Evolutionary conservation across 1,140 invertebrate species (phyloP), one percentile per base, ranked within the genome.

Genomic region (Lordiphosa mommai): DNA sequence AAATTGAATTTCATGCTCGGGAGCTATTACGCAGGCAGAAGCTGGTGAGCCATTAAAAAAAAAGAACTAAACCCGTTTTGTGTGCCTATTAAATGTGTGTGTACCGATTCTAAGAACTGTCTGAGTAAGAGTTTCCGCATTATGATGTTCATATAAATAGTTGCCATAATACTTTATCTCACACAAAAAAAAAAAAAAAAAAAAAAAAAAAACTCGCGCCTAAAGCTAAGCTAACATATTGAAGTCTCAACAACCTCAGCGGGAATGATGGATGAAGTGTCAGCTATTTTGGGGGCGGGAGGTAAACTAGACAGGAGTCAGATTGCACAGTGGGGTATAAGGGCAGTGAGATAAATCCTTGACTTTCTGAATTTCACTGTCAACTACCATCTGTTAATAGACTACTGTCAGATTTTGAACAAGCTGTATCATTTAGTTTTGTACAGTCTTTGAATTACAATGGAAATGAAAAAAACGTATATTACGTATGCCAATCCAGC

Each of bases 31-130:
- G 71, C 59, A 20, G 67, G 57, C 67, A 61, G 59, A 61, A 49
- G 52, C 43, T 13, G 10, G 10, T 43, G 8, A 5, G 4, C 13
- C 16, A 30, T 13, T 12, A n/a, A 34, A 20, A 10, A 43, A 29
- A 40, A 51, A 64, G 49, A 47, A 27, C 10, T 13, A 23, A 27
- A 27, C 27, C 13, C 33, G 27, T 30, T 48, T 50, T 59, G 16
- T 47, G 56, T 74, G 52, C 27, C 68, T 52, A 79, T 77, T 72
- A 77, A 77, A 79, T 61, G 71, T 71, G 67, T 76, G 66, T 47
- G 60, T 55, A 64, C 52, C 67, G 66, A 61, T 80, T 80, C 76
- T 80, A 57, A 82, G 76, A 80, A 80, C 61, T 48, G 30, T 47
- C 43, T 17, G 44, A 51, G 61, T 66, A 67, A 67, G 63, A 66